phyloP scores from a whole-genome alignment of 2,888 invertebrate genomes.

The Norana najaformis region DNA sequence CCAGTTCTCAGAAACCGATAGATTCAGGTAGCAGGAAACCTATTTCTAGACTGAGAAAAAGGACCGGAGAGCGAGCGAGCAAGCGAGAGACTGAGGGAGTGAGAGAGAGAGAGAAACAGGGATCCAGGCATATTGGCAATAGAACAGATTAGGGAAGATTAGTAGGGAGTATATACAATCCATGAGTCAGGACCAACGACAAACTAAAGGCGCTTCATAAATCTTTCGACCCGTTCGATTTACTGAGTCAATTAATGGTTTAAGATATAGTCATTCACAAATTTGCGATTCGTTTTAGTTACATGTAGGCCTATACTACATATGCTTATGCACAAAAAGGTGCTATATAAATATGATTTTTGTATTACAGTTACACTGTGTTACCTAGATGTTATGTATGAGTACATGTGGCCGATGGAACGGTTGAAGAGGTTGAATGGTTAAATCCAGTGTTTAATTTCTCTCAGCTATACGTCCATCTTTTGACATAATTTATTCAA shows the following conservation, averaged over 20 bases:
- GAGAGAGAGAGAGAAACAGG: background rate
- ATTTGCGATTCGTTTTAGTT: background rate
- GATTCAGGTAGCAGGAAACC: too few relatives aligned
- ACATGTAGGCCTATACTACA: too few relatives aligned
- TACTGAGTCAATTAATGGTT: background rate
- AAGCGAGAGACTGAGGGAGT: background rate
- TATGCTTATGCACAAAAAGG: background rate
- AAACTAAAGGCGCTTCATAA: background rate
- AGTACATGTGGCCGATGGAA: background rate
- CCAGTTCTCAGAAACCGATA: too few relatives aligned
- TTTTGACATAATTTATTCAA: background rate
- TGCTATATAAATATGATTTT: background rate
- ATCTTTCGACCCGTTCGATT: background rate
- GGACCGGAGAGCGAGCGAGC: background rate
- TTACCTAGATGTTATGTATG: too few relatives aligned
- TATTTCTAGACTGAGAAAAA: background rate
- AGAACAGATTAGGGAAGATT: background rate
- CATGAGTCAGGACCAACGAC: background rate
- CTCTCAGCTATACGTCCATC: background rate
- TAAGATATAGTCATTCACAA: too few relatives aligned
- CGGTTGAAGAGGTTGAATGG: background rate
- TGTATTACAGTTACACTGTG: too few relatives aligned
- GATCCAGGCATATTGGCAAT: background rate
- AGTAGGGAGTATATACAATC: background rate
- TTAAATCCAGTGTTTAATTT: background rate